Base-by-base conservation (phyloP, 2,888 invertebrate genomes). In the Nyleta sp. region DNA sequence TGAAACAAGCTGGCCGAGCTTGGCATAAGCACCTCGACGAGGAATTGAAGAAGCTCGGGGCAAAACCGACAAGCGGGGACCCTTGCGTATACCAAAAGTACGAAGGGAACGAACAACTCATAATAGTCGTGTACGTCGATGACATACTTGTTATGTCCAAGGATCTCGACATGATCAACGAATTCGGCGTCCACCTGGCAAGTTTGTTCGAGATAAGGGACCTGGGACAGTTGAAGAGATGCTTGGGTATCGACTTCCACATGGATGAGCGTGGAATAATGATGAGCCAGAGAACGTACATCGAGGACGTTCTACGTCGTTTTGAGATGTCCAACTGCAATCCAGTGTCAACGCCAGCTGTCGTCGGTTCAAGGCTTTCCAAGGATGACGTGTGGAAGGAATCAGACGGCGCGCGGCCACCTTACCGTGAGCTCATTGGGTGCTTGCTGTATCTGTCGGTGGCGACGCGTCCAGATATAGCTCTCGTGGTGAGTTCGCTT, bases 311-410 rank as follows among this genome's bases (percentile, higher is more conserved):
- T 24, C 24, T 24, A 7, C 24, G 24, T 7, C 24, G 24, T 24
- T 24, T 85, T 71, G 64, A 73, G 17, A 84, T 86, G 85, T 46
- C 48, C 10, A 73, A 85, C 33, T 81, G 74, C 13, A 82, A 86
- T 11, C 78, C 84, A 18, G 83, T 84, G 0, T 55, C 62, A 24
- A 85, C 84, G 11, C 84, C 82, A 1, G 52, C 81, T 10, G 77
- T 71, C 46, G 8, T 33, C 44, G 52, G 70, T 38, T 40, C 22
- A 3, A 82, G 78, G 48, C 46, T 79, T 0, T 53, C 13, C 0
- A 64, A 59, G 42, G 24, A 7, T 3, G 24, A 24, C 3, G 4
- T 7, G 3, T 24, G 24, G 24, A 3, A 24, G 24, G 24, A 24
- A 7, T 24, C 35, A 35, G 8, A 35, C 8, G n/a, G n/a, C n/a